These are phyloP conservation scores for Centropristis striata DNA, from an alignment of 2,113 vertebrate genomes.

Conservation along the genomic window DNA sequence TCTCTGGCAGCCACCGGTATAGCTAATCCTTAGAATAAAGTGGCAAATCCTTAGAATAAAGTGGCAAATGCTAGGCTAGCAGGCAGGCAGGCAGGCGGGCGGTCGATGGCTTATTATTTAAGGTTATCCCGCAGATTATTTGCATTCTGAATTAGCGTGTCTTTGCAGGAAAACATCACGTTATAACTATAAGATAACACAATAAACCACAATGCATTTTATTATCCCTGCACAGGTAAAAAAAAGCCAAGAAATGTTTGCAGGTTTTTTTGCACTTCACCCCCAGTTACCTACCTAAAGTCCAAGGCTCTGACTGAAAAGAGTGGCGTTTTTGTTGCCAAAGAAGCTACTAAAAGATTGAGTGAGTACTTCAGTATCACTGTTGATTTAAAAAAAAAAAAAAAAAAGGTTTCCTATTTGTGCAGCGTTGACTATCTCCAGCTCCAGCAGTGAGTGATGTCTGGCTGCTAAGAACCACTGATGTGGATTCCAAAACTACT, in stretches of 20 bases:
- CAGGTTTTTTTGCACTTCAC: slow-evolving; percentile 65
- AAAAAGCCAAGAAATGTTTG: slow-evolving; percentile 48
- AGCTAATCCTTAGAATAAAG: slow-evolving; percentile 61
- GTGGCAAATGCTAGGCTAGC: slow-evolving; percentile 44
- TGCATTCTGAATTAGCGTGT: slow-evolving; percentile 51
- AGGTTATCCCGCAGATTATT: slow-evolving; percentile 73
- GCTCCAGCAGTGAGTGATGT: slow-evolving; percentile 78
- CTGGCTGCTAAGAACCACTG: slow-evolving; percentile 75
- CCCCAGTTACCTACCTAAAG: slow-evolving; percentile 86
- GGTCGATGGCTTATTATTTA: slow-evolving; percentile 40
- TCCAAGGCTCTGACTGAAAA: slow-evolving; percentile 85
- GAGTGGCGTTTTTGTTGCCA: slow-evolving; percentile 78
- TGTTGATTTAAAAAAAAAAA: too few relatives aligned
- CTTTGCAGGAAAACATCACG: slow-evolving; percentile 11
- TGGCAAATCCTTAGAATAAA: slow-evolving; percentile 24
- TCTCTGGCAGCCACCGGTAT: slow-evolving; percentile 18
- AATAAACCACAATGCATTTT: slow-evolving; percentile 45
- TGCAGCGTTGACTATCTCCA: slow-evolving; percentile 79
- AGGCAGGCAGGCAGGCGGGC: slow-evolving; percentile 44
- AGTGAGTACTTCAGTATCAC: slow-evolving; percentile 67
- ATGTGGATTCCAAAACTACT: slow-evolving; percentile 79
- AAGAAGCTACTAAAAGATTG: slow-evolving; percentile 62
- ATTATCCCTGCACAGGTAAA: slow-evolving; percentile 21
- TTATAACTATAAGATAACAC: slow-evolving; percentile 20
- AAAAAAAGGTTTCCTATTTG: slow-evolving; percentile 66